phyloP scores from a whole-genome alignment of 2,888 invertebrate genomes.

The Diloba caeruleocephala region DNA sequence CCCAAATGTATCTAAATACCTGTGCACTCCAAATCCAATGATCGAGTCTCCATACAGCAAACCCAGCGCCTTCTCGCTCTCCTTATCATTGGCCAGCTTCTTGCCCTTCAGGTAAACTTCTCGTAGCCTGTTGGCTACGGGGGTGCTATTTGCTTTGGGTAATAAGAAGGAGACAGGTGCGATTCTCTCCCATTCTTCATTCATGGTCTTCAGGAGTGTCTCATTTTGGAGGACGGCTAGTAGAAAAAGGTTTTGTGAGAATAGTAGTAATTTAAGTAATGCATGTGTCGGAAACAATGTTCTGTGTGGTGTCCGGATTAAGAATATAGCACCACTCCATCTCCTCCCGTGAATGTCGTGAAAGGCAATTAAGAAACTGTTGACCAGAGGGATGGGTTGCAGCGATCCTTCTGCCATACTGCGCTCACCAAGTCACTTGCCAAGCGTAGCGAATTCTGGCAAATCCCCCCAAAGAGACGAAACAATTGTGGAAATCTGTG shows the following conservation, averaged over 20 bases:
- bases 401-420: too few species aligned
- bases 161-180: slow-evolving; percentile 92
- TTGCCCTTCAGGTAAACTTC: slow-evolving; percentile 78
- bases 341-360: too few species aligned
- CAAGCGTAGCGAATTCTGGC: too few species aligned
- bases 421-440: too few species aligned
- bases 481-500: too few species aligned
- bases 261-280: too few species aligned
- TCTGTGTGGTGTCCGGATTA: too few species aligned
- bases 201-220: slow-evolving; percentile 87
- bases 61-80: slow-evolving; percentile 75
- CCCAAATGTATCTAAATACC: slow-evolving; percentile 48
- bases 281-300: too few species aligned
- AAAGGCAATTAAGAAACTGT: too few species aligned
- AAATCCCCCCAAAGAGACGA: too few species aligned
- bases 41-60: slow-evolving; percentile 90
- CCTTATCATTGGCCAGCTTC: slow-evolving; percentile 73
- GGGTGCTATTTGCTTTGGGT: slow-evolving; percentile 84
- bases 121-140: slow-evolving; percentile 85
- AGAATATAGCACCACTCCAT: too few species aligned
- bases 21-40: slow-evolving; percentile 89
- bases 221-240: slow-evolving; percentile 88
- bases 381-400: too few species aligned
- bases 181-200: slow-evolving; percentile 89
- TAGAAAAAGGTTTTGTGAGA: not conserved